phyloP scores from a whole-genome alignment of 2,888 invertebrate species.

The Plagodis pulveraria region DNA sequence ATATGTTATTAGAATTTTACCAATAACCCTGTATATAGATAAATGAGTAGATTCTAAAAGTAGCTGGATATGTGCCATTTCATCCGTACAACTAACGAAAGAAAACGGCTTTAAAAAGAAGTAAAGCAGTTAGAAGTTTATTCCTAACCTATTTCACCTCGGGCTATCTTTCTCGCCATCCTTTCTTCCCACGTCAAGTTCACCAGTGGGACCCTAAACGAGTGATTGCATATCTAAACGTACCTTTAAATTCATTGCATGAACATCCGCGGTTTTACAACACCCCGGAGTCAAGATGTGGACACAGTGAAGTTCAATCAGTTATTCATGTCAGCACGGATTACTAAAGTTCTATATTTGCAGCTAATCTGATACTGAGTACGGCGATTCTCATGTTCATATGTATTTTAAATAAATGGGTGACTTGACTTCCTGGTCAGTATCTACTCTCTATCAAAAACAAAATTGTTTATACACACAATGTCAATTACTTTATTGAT shows the following conservation, averaged over 20 bases:
- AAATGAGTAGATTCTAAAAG: no score
- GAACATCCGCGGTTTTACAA: conserved; percentile 22
- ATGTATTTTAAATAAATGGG: no score
- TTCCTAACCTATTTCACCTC: background rate
- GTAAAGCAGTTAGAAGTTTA: background rate
- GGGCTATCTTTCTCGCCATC: background rate
- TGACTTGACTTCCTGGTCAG: no score
- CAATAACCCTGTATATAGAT: no score
- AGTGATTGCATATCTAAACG: conserved; percentile 16
- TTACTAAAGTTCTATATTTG: background rate
- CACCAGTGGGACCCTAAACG: conserved; percentile 12
- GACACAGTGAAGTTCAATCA: conserved; percentile 4
- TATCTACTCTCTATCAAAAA: no score
- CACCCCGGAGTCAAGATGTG: conserved; percentile 2
- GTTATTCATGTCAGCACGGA: conserved; percentile 1
- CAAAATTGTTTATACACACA: no score
- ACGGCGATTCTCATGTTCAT: no score
- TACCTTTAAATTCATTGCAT: conserved; percentile 24
- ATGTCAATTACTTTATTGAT: no score
- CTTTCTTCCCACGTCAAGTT: background rate
- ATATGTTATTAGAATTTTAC: no score
- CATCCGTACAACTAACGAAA: background rate
- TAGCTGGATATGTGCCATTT: no score
- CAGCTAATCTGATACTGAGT: no score
- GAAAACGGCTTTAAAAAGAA: background rate